Percentiles rank a stretch among this genome's conserved stretches.
Evolutionary conservation across 2,113 vertebrate species (phyloP).

Genomic region (Anas platyrhynchos): DNA sequence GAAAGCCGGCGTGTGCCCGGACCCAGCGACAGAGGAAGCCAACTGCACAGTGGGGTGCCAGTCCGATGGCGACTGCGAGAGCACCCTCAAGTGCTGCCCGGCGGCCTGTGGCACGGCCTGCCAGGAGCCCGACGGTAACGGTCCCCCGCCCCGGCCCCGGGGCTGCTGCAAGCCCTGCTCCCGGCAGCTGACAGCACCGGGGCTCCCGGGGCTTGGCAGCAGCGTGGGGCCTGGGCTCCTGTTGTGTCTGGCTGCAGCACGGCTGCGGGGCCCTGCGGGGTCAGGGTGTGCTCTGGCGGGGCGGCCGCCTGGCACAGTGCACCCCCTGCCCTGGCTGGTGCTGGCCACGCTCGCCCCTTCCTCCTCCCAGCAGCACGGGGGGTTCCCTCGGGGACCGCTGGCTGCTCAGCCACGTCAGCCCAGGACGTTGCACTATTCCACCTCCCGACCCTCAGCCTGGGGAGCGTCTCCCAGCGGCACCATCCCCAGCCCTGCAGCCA

Average conservation of each 20-base stretch:
- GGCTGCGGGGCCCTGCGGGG: accelerated
- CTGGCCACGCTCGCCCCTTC: accelerated
- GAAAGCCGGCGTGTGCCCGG: conserved; percentile 63
- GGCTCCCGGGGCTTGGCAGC: not conserved
- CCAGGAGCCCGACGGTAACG: conserved; percentile 65
- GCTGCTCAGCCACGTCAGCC: not conserved
- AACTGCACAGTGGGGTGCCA: conserved; percentile 69
- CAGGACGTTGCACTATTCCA: not conserved
- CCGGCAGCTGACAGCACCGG: accelerated
- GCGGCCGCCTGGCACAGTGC: not conserved
- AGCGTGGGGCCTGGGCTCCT: accelerated
- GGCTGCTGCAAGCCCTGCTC: not conserved
- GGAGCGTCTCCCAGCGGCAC: not conserved
- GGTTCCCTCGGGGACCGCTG: not conserved
- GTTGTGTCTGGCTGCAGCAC: accelerated
- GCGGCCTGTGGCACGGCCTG: conserved; percentile 60
- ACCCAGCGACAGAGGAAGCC: not conserved
- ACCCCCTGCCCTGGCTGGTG: accelerated
- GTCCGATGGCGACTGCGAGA: conserved; percentile 66
- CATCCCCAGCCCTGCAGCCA: not conserved
- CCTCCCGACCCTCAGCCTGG: not conserved
- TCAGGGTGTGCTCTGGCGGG: accelerated
- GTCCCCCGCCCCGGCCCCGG: not conserved
- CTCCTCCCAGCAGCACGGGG: accelerated
- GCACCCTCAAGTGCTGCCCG: conserved; percentile 70